Evolutionary conservation across 92 coral and sea anemone genomes (phyloP).

Genomic region (Virgularia gustaviana): DNA sequence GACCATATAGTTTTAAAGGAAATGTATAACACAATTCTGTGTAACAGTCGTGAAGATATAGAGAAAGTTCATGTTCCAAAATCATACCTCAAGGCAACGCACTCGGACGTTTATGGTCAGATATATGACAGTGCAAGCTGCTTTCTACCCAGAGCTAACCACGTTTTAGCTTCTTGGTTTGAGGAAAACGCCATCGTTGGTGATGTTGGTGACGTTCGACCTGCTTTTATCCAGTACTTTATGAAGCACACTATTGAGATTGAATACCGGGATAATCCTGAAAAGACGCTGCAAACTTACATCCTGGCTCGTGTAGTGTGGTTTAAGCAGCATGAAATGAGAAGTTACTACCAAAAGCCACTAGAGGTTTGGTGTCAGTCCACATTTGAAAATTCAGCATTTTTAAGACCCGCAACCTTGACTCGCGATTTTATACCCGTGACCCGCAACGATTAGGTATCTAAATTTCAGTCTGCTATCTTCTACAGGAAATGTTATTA

Average conservation of each 20-base stretch:
- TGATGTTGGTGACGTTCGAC: not conserved
- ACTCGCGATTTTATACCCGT: too few species aligned
- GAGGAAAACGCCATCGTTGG: not conserved
- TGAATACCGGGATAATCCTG: not conserved
- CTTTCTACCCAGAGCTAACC: not conserved
- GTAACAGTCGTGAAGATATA: not conserved
- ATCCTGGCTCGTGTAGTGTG: conserved; percentile 14
- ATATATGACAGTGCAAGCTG: not conserved
- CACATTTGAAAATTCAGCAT: not conserved
- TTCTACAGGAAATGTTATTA: too few species aligned
- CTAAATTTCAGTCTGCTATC: too few species aligned
- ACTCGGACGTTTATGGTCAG: not conserved
- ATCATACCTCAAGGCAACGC: not conserved
- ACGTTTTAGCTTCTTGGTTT: not conserved
- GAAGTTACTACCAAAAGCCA: not conserved
- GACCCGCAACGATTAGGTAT: too few species aligned
- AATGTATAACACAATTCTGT: not conserved
- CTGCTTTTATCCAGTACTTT: not conserved
- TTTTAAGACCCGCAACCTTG: too few species aligned
- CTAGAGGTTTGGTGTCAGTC: conserved; percentile 14
- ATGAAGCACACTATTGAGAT: not conserved
- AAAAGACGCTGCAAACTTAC: not conserved
- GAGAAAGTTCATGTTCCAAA: not conserved
- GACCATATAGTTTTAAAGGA: not conserved
- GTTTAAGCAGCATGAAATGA: conserved; percentile 14